Percentiles rank a stretch among this genome's conserved stretches.
These are phyloP conservation scores for Parnassius mnemosyne DNA, from an alignment of 2,888 invertebrate species.

Conservation along the genomic window DNA sequence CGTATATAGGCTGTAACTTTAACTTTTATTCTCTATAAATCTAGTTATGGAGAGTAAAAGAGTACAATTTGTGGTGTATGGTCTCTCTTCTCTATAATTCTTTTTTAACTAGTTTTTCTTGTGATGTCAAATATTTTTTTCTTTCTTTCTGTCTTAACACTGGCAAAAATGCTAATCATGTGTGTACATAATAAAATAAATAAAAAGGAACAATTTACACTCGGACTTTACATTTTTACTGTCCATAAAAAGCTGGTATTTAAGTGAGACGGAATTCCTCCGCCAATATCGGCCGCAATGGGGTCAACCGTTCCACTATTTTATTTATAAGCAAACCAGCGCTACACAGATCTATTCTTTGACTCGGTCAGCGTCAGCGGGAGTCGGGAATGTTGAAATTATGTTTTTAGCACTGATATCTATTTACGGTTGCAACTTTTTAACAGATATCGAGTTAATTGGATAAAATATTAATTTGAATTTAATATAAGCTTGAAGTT, in stretches of 20 bases:
- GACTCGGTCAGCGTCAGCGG: neutral
- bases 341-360: constrained; percentile 1
- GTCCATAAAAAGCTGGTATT: neutral
- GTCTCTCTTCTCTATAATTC: too few species aligned
- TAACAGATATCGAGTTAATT: neutral
- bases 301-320: constrained; percentile 1
- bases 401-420: neutral
- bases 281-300: neutral
- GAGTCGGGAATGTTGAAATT: neutral
- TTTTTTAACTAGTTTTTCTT: too few species aligned
- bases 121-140: too few species aligned
- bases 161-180: too few species aligned
- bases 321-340: neutral
- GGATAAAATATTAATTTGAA: neutral
- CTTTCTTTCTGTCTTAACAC: too few species aligned
- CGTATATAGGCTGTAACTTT: too few species aligned
- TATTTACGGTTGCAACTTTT: neutral
- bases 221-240: too few species aligned
- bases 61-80: too few species aligned
- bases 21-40: too few species aligned
- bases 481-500: neutral
- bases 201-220: too few species aligned
- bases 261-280: constrained; percentile 1
- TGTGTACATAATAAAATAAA: too few species aligned
- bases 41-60: too few species aligned